Base-by-base conservation (phyloP, 2,888 invertebrate species). In the Tiphia femorata region DNA sequence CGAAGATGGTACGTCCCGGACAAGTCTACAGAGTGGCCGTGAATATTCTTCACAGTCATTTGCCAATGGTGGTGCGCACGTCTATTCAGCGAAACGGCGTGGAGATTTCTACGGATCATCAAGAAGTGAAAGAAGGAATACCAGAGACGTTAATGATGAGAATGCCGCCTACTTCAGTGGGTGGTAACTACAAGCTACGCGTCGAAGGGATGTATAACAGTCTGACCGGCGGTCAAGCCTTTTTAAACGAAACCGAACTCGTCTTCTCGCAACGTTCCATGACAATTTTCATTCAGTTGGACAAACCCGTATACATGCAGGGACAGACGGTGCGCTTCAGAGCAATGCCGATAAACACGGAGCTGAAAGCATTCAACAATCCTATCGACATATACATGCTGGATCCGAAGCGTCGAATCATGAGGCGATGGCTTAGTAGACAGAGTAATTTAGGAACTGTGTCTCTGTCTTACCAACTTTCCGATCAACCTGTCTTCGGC, bases 291-390 rank as follows among this genome's bases (percentile, higher is more conserved):
- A 93, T 98, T 67, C 97, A 97, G 84, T 90, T 95, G 74, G 96
- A 97, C 81, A 96, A 96, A 79, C 97, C 97, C 0, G 90, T 97
- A 3, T 98, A 98, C 78, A 96, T 92, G 90, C 97, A 97, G 83
- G 91, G 93, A 3, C 94, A 97, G 83, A 93, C 87, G 53, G 90
- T 75, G 84, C 86, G 91, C 52, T 96, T 98, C 83, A 90, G 98
- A 33, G 91, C 95, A 5, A 93, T 98, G 67, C 97, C 97, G 0
- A 95, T 98, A 73, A 93, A 94, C 76, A 96, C 96, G 0, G 95
- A 96, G 78, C 85, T 98, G 65, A 94, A 93, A 82, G 94, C 97
- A 0, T 96, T 94, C 80, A 92, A 94, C 65, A 93, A 93, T 79
- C 93, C 96, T 14, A 90, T 98, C 46, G 96, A 97, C 81, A 93